Percentiles rank a stretch among this genome's conserved stretches.
These are phyloP conservation scores for Amblyraja radiata DNA, from an alignment of 2,797 vertebrate species.

Conservation along the genomic window DNA sequence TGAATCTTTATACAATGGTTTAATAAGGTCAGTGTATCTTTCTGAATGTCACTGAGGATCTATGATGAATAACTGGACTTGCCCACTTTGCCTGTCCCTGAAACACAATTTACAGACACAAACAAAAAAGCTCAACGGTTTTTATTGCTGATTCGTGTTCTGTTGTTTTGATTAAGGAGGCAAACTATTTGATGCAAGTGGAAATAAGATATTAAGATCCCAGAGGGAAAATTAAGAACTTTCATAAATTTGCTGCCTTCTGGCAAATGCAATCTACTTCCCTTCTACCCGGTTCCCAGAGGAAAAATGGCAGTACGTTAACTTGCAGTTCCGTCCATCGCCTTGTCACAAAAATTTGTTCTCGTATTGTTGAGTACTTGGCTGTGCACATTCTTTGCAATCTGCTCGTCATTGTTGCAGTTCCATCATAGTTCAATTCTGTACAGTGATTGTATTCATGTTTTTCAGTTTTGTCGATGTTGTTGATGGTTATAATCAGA, in stretches of 20 bases:
- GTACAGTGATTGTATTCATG: constrained; percentile 23
- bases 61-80: neutral
- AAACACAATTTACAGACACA: neutral
- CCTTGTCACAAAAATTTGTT: neutral
- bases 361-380: neutral
- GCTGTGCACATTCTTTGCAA: neutral
- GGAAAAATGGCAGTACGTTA: too few species aligned
- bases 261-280: too few species aligned
- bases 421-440: constrained; percentile 10
- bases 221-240: neutral
- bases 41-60: neutral
- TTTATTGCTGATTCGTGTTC: neutral
- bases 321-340: neutral
- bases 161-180: neutral
- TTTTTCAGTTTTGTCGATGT: constrained; percentile 83
- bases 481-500: constrained; percentile 91
- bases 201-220: neutral
- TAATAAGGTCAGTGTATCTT: neutral
- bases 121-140: neutral
- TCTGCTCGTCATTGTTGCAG: neutral
- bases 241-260: too few species aligned
- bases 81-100: neutral
- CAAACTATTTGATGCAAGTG: neutral
- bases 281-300: neutral
- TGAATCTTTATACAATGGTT: neutral